Evolutionary conservation across 2,113 vertebrate species (phyloP).

Genomic region (Pangasianodon hypophthalmus): DNA sequence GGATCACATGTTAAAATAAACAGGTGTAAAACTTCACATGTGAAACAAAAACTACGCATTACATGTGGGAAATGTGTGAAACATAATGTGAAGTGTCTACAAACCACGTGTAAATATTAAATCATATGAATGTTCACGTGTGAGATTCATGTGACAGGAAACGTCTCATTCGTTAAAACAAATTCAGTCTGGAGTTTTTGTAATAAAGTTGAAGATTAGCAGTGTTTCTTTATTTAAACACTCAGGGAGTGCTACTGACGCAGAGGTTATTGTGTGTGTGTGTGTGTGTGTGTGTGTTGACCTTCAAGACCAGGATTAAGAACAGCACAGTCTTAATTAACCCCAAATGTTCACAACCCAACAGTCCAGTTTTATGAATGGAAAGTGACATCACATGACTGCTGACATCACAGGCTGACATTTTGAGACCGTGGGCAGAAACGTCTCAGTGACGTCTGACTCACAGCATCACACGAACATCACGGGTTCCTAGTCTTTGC

Average conservation of each 20-base stretch:
- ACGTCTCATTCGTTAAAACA: neutral
- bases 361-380: neutral
- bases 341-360: neutral
- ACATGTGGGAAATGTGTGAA: neutral
- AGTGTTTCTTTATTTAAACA: neutral
- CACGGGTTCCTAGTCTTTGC: neutral
- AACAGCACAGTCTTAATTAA: slow-evolving; percentile 10
- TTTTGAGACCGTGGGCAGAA: neutral
- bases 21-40: too few relatives aligned
- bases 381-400: neutral
- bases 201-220: neutral
- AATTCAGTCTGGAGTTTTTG: neutral
- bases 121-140: neutral
- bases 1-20: neutral
- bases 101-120: neutral
- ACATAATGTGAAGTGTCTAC: neutral
- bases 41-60: neutral
- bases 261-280: neutral
- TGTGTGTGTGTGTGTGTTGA: neutral
- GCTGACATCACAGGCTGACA: neutral
- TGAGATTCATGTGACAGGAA: neutral
- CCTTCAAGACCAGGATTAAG: neutral
- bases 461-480: neutral
- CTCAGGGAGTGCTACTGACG: neutral
- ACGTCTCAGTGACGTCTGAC: neutral